Conservation (phyloP, 2,113 vertebrate genomes). For the Phodopus roborovskii region DNA sequence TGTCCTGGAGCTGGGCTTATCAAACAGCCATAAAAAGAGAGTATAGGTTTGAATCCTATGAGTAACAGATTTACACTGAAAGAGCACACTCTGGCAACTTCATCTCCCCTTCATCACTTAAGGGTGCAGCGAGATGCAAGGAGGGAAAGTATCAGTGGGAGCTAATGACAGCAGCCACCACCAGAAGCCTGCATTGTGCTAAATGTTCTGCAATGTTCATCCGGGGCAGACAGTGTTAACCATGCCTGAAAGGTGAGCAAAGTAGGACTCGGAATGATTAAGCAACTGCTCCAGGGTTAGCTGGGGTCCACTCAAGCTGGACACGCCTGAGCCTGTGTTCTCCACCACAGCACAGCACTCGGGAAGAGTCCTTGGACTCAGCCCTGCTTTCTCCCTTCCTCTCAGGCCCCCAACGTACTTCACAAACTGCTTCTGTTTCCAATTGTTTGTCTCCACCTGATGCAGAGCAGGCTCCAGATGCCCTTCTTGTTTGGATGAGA, state of each 20-base stretch:
- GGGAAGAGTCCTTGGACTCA: accelerated
- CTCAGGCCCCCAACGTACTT: not conserved
- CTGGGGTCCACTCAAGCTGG: not conserved
- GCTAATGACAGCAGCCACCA: not conserved
- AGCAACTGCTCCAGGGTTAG: not conserved
- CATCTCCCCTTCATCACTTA: not conserved
- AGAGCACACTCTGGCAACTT: not conserved
- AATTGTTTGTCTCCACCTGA: not conserved
- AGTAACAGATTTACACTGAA: not conserved
- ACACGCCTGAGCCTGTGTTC: not conserved
- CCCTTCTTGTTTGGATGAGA: not conserved
- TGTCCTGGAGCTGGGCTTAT: not conserved
- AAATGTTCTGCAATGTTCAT: not conserved
- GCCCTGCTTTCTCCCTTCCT: not conserved
- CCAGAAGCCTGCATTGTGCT: not conserved
- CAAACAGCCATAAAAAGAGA: not conserved
- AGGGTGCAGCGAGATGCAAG: not conserved
- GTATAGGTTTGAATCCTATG: not conserved
- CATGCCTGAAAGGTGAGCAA: not conserved
- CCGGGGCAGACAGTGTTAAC: not conserved
- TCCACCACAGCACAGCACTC: accelerated
- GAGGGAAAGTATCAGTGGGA: not conserved
- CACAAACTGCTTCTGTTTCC: not conserved
- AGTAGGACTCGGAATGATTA: not conserved
- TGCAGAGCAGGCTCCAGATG: not conserved